Conservation (phyloP, 2,797 vertebrate genomes). For the Cyprinella venusta region DNA sequence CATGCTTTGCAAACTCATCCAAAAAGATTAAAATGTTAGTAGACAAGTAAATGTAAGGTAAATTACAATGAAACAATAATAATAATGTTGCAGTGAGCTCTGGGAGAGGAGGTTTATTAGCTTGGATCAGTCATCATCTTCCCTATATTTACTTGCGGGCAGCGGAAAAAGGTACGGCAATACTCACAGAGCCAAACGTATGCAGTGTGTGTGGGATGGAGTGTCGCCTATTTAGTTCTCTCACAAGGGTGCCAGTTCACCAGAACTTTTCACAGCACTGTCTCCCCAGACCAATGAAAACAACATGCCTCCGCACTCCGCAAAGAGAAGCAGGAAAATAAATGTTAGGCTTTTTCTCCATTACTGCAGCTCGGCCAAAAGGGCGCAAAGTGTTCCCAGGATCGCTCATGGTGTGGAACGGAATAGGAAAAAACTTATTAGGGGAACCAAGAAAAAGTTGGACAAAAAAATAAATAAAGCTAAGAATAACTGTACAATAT, state of each 20-base stretch:
- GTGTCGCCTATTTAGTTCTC: conserved; percentile 34
- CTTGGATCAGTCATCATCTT: conserved; percentile 56
- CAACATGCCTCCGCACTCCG: conserved; percentile 39
- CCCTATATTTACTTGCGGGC: conserved; percentile 45
- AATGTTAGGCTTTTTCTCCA: conserved; percentile 55
- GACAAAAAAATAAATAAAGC: conserved; percentile 35
- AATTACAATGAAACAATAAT: conserved; percentile 21
- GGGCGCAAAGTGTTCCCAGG: conserved; percentile 46
- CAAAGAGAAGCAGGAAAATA: conserved; percentile 57
- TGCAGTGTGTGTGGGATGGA: conserved; percentile 49
- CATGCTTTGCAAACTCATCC: conserved; percentile 35
- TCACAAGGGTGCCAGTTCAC: conserved; percentile 47
- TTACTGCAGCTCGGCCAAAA: conserved; percentile 46
- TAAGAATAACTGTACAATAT: neutral
- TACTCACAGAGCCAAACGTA: conserved; percentile 6
- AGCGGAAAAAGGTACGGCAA: conserved; percentile 20
- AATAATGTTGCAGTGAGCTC: neutral
- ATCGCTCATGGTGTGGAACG: conserved; percentile 38
- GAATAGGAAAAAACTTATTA: conserved; percentile 49
- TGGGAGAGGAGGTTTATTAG: conserved; percentile 55
- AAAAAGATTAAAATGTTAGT: conserved; percentile 39
- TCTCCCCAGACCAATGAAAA: conserved; percentile 59
- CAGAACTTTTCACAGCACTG: conserved; percentile 43
- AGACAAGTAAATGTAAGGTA: conserved; percentile 48
- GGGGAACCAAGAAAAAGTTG: conserved; percentile 19